Percentiles rank a stretch among this genome's conserved stretches.
phyloP scores from a whole-genome alignment of 2,113 vertebrate genomes.

The Amphilophus citrinellus region DNA sequence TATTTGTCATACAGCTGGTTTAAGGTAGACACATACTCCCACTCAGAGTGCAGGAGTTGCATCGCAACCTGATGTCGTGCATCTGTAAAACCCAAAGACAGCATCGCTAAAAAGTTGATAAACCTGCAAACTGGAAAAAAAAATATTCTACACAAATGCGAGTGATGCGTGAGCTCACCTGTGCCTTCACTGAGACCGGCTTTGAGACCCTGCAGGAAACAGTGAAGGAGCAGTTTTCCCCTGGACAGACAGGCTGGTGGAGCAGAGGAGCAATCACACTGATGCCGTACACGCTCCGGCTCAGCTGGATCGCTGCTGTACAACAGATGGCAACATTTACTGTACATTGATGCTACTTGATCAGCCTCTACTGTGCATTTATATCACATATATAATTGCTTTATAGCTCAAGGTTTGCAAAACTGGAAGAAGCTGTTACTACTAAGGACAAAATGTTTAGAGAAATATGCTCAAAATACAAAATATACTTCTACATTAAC shows the following conservation, averaged over 20 bases:
- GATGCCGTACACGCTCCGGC: background rate
- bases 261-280: slow-evolving; percentile 23
- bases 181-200: slow-evolving; percentile 72
- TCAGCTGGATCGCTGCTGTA: slow-evolving; percentile 35
- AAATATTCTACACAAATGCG: background rate
- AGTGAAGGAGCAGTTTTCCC: slow-evolving; percentile 79
- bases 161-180: slow-evolving; percentile 51
- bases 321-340: background rate
- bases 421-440: background rate
- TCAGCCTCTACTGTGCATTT: background rate
- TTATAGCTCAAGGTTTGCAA: background rate
- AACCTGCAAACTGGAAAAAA: background rate
- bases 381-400: background rate
- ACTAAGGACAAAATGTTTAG: background rate
- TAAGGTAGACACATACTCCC: slow-evolving; percentile 79
- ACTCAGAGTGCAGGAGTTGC: slow-evolving; percentile 81
- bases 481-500: background rate
- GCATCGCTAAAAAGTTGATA: background rate
- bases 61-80: slow-evolving; percentile 76
- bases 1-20: slow-evolving; percentile 78
- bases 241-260: slow-evolving; percentile 39
- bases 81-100: slow-evolving; percentile 51
- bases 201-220: slow-evolving; percentile 82
- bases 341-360: too few species aligned
- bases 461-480: background rate